Conservation (phyloP, 2,797 vertebrate genomes). For the Holocentrus rufus region DNA sequence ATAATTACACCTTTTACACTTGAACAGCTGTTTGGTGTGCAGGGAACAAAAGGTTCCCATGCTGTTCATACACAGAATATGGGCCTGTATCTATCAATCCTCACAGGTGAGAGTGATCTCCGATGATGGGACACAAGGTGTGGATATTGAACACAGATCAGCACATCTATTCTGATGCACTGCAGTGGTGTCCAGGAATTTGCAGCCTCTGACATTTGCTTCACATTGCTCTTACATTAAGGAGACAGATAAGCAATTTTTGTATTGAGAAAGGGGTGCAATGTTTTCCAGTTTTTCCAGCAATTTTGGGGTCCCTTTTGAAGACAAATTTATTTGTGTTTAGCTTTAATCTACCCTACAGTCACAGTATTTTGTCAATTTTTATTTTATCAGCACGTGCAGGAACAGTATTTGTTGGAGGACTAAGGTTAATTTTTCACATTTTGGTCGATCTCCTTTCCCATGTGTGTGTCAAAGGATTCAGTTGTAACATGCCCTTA, state of each 20-base stretch:
- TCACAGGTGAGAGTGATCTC: conserved; percentile 42
- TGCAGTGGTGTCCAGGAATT: conserved; percentile 1
- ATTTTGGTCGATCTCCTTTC: no score
- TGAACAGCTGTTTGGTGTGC: conserved; percentile 70
- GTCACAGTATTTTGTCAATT: not conserved
- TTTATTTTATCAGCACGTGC: conserved; percentile 15
- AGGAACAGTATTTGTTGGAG: not conserved
- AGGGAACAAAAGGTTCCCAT: conserved; percentile 68
- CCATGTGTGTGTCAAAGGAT: no score
- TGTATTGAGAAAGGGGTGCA: not conserved
- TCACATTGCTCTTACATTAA: not conserved
- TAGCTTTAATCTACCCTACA: conserved; percentile 1
- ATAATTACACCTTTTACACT: conserved; percentile 77
- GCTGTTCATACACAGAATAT: conserved; percentile 42
- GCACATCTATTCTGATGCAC: conserved; percentile 42
- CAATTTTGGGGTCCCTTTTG: not conserved
- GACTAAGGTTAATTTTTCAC: not conserved
- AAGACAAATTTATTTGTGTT: not conserved
- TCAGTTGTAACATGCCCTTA: no score
- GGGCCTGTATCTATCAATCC: conserved; percentile 39
- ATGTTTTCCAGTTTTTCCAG: not conserved
- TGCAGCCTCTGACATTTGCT: conserved; percentile 8
- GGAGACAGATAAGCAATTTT: not conserved
- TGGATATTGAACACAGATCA: conserved; percentile 34
- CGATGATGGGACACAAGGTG: conserved; percentile 42